These are phyloP conservation scores for Pogona vitticeps DNA, from an alignment of 2,113 vertebrate species.

Conservation along the genomic window DNA sequence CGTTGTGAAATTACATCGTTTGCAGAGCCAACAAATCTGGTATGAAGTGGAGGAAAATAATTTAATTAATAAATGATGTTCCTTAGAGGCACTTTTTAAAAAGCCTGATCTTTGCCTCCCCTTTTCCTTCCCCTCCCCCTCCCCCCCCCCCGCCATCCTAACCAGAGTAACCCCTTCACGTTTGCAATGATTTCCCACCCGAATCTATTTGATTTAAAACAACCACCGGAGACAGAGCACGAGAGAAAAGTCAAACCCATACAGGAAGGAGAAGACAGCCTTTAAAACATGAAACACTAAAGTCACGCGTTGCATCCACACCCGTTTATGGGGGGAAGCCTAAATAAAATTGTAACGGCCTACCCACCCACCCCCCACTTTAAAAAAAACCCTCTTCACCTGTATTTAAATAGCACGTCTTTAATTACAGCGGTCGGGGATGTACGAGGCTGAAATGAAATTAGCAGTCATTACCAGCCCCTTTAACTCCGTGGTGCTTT, in stretches of 20 bases:
- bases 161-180: constrained; percentile 1
- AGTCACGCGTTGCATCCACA: constrained; percentile 63
- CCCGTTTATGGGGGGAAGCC: constrained; percentile 58
- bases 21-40: constrained; percentile 64
- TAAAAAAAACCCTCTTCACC: constrained; percentile 77
- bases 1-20: constrained; percentile 72
- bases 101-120: constrained; percentile 54
- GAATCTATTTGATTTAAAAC: constrained; percentile 30
- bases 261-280: neutral
- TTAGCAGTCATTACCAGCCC: constrained; percentile 88
- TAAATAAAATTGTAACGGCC: constrained; percentile 74
- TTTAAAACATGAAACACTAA: constrained; percentile 7
- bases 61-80: constrained; percentile 77
- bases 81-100: constrained; percentile 67
- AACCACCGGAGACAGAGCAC: neutral
- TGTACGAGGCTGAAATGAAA: constrained; percentile 86
- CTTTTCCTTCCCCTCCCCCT: constrained; percentile 51
- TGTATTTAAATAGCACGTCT: constrained; percentile 85
- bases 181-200: constrained; percentile 18
- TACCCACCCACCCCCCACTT: constrained; percentile 64
- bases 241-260: constrained; percentile 43
- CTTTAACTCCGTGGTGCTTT: constrained; percentile 87
- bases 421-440: constrained; percentile 86
- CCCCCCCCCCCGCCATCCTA: neutral
- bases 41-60: constrained; percentile 67